These are phyloP conservation scores for Silurus lanzhouensis DNA, from an alignment of 2,797 vertebrate genomes.

Conservation along the genomic window DNA sequence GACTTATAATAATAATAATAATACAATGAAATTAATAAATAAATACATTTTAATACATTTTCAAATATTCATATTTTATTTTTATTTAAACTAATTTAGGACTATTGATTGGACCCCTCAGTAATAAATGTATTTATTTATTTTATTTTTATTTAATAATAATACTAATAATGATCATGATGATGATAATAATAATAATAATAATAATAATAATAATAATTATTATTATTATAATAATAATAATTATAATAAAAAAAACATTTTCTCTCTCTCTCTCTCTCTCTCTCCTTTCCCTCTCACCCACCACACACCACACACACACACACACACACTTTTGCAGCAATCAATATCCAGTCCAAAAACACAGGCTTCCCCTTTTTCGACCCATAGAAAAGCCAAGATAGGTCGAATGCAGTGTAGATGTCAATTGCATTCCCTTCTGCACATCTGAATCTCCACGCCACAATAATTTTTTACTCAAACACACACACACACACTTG, in stretches of 20 bases:
- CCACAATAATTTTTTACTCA: constrained; percentile 39
- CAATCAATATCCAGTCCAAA: constrained; percentile 52
- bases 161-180: background rate
- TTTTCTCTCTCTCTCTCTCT: no score
- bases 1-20: no score
- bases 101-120: no score
- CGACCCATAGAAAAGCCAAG: constrained; percentile 65
- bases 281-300: background rate
- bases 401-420: constrained; percentile 66
- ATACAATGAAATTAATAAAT: no score
- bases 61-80: no score
- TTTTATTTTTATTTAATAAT: background rate
- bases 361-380: constrained; percentile 67
- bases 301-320: background rate
- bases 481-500: constrained; percentile 30
- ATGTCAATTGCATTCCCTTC: constrained; percentile 83
- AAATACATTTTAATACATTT: no score
- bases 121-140: background rate
- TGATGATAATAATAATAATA: no score
- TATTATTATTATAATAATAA: no score
- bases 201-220: no score
- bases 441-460: constrained; percentile 75
- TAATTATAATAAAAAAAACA: no score
- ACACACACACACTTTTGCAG: constrained; percentile 15
- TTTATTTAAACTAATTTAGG: no score